Conservation (phyloP, 2,888 invertebrate species). For the Drosophila lutescens region DNA sequence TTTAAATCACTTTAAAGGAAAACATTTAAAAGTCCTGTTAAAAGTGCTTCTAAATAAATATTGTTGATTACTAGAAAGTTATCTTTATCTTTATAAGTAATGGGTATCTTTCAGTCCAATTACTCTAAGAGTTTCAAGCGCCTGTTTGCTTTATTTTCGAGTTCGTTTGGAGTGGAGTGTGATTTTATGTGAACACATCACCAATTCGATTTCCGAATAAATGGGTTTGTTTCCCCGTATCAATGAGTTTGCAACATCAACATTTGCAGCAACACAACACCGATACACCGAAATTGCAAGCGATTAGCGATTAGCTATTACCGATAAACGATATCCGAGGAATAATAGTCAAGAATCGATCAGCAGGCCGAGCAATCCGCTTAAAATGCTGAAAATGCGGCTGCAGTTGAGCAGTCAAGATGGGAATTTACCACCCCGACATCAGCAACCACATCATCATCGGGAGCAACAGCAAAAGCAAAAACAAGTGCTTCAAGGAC, state of each 20-base stretch:
- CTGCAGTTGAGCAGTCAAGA: slow-evolving; percentile 23
- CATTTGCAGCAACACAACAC: slow-evolving; percentile 20
- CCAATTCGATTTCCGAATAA: slow-evolving; percentile 24
- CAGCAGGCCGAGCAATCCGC: slow-evolving; percentile 3
- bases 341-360: slow-evolving; percentile 12
- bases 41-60: too few species aligned
- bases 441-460: slow-evolving; percentile 34
- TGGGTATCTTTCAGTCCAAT: neutral
- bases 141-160: slow-evolving; percentile 14
- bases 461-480: slow-evolving; percentile 32
- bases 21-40: too few species aligned
- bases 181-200: slow-evolving; percentile 15
- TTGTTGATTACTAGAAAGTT: neutral
- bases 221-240: slow-evolving; percentile 21
- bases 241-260: slow-evolving; percentile 30
- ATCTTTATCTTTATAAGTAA: too few species aligned
- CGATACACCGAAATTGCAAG: slow-evolving; percentile 9
- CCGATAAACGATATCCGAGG: slow-evolving; percentile 12
- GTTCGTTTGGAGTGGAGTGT: slow-evolving; percentile 12
- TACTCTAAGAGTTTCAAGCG: neutral
- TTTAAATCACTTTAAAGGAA: too few species aligned
- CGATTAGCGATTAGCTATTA: slow-evolving; percentile 13
- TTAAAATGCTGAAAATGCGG: slow-evolving; percentile 25
- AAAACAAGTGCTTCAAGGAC: slow-evolving; percentile 32
- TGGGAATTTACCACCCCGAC: slow-evolving; percentile 3